Evolutionary conservation across 2,797 vertebrate genomes (phyloP).

Genomic region (Avahi laniger): DNA sequence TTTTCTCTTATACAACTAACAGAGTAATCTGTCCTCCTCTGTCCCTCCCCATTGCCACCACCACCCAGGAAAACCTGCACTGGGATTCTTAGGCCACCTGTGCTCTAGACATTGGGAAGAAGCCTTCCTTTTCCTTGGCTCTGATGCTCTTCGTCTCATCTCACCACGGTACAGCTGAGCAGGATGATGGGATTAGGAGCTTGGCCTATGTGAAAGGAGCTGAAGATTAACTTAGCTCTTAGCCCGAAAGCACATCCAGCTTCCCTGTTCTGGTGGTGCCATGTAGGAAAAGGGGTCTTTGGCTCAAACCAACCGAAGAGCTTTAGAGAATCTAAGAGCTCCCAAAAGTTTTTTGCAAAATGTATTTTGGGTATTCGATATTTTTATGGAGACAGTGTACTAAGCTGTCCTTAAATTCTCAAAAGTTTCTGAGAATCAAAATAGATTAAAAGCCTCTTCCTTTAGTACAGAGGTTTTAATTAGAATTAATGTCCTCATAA

Average conservation of each 20-base stretch:
- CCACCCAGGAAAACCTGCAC: not conserved
- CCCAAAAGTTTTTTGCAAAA: not conserved
- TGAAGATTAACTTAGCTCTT: not conserved
- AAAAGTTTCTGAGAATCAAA: not conserved
- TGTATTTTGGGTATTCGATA: not conserved
- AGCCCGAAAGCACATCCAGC: not conserved
- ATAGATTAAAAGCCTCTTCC: not conserved
- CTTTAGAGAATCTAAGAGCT: not conserved
- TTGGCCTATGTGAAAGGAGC: not conserved
- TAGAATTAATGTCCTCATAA: not conserved
- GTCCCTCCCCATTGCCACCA: not conserved
- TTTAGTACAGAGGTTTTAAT: not conserved
- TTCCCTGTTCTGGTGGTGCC: not conserved
- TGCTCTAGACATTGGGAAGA: not conserved
- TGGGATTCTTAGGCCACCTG: not conserved
- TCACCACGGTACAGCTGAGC: not conserved
- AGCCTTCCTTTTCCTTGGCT: not conserved
- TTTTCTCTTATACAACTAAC: not conserved
- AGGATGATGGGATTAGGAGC: not conserved
- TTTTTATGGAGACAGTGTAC: not conserved
- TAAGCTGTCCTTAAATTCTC: not conserved
- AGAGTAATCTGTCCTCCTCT: not conserved
- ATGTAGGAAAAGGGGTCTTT: not conserved
- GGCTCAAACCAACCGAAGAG: not conserved
- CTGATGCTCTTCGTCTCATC: not conserved